Conservation (phyloP, 1,140 invertebrate species). For the Fopius arisanus region DNA sequence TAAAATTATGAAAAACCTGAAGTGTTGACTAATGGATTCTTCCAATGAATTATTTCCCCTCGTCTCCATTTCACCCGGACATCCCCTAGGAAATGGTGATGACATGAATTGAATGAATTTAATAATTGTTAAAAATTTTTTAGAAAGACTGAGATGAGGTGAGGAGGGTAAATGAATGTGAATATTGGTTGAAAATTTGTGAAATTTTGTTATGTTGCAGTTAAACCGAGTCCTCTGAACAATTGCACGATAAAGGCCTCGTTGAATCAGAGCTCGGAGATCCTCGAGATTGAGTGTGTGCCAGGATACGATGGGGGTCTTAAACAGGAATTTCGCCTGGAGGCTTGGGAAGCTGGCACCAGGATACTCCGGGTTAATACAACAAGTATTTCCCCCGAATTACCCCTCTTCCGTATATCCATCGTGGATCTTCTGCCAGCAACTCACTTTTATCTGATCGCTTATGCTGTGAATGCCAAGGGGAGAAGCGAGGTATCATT, state of each 20-base stretch:
- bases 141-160: too few relatives aligned
- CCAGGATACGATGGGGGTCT: constrained; percentile 86
- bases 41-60: too few relatives aligned
- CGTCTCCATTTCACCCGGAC: too few relatives aligned
- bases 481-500: constrained; percentile 82
- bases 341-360: constrained; percentile 78
- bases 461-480: constrained; percentile 88
- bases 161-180: not conserved
- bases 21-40: too few relatives aligned
- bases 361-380: constrained; percentile 76
- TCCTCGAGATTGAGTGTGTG: constrained; percentile 77
- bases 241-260: constrained; percentile 83
- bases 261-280: constrained; percentile 74
- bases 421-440: constrained; percentile 71
- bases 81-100: too few relatives aligned
- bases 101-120: too few relatives aligned
- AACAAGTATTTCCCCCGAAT: constrained; percentile 65
- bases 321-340: constrained; percentile 81
- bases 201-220: constrained; percentile 57
- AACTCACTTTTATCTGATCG: constrained; percentile 70
- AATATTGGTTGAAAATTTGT: too few relatives aligned
- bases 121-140: too few relatives aligned
- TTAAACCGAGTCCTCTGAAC: constrained; percentile 79
- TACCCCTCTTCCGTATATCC: constrained; percentile 75
- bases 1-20: too few relatives aligned